These are phyloP conservation scores for Takifugu rubripes DNA, from an alignment of 2,797 vertebrate species.

Conservation along the genomic window DNA sequence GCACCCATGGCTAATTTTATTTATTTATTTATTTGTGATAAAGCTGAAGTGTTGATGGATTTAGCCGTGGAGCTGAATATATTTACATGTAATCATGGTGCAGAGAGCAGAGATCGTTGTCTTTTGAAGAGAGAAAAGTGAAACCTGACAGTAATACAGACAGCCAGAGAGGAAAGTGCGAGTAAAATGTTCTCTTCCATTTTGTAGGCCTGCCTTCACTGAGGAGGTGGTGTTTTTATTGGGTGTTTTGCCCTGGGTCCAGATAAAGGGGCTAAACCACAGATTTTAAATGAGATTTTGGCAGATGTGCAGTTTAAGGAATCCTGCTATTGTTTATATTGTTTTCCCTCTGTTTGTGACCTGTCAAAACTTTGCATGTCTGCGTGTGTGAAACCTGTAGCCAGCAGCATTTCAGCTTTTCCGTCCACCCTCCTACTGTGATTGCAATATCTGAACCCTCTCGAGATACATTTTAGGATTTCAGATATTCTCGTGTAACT, in stretches of 20 bases:
- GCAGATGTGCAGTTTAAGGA: background rate
- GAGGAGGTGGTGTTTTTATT: background rate
- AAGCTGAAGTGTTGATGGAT: no score
- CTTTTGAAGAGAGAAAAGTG: background rate
- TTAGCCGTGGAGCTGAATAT: no score
- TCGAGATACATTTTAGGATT: background rate
- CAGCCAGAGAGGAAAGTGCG: background rate
- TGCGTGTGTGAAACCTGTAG: background rate
- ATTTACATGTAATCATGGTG: no score
- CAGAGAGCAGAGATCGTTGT: no score
- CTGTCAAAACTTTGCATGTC: background rate
- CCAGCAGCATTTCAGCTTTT: background rate
- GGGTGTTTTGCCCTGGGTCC: background rate
- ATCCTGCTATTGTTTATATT: background rate
- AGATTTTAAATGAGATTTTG: background rate
- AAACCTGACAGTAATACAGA: background rate
- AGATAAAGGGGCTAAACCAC: background rate
- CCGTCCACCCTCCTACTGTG: background rate
- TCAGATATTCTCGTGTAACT: no score
- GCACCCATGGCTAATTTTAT: slow-evolving; percentile 2
- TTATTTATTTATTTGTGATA: slow-evolving; percentile 7
- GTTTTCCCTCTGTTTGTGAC: background rate
- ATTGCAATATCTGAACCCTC: background rate
- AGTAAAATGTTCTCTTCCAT: background rate
- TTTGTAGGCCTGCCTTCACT: background rate